phyloP scores from a whole-genome alignment of 2,888 invertebrate genomes.

The Drosophila kanekoi region DNA sequence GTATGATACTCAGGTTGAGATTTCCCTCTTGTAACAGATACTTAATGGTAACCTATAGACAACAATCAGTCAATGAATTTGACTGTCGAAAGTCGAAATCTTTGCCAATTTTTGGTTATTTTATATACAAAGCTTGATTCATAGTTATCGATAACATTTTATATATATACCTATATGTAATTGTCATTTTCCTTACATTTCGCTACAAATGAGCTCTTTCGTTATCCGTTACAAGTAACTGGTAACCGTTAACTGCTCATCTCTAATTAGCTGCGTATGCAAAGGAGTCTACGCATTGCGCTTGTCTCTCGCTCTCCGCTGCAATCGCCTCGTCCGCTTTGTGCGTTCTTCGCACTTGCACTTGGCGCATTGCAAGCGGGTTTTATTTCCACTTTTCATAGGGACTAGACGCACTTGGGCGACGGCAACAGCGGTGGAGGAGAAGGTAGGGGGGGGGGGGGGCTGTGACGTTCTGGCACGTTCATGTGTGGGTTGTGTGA shows the following conservation, averaged over 20 bases:
- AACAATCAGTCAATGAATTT: too few species aligned
- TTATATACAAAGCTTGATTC: too few species aligned
- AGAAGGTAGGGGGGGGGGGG: neutral
- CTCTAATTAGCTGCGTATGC: conserved; percentile 6
- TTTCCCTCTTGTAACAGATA: too few species aligned
- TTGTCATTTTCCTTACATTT: too few species aligned
- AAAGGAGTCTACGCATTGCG: conserved; percentile 27
- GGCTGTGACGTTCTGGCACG: conserved; percentile 19
- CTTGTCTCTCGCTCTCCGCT: conserved; percentile 1
- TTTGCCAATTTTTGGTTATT: too few species aligned
- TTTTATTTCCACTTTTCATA: conserved; percentile 19
- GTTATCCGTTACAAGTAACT: neutral
- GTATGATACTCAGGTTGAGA: too few species aligned
- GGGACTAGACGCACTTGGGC: conserved; percentile 4
- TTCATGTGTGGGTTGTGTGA: conserved; percentile 40
- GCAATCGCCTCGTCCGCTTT: conserved; percentile 25
- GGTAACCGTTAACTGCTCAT: conserved; percentile 11
- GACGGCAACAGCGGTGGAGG: too few species aligned
- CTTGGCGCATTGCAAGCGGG: conserved; percentile 38
- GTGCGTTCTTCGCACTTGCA: conserved; percentile 24
- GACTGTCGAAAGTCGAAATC: too few species aligned
- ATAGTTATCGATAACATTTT: too few species aligned
- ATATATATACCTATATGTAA: too few species aligned
- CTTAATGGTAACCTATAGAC: too few species aligned
- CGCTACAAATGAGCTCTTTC: too few species aligned